phyloP scores from a whole-genome alignment of 2,888 invertebrate species.

The Trilocha varians region DNA sequence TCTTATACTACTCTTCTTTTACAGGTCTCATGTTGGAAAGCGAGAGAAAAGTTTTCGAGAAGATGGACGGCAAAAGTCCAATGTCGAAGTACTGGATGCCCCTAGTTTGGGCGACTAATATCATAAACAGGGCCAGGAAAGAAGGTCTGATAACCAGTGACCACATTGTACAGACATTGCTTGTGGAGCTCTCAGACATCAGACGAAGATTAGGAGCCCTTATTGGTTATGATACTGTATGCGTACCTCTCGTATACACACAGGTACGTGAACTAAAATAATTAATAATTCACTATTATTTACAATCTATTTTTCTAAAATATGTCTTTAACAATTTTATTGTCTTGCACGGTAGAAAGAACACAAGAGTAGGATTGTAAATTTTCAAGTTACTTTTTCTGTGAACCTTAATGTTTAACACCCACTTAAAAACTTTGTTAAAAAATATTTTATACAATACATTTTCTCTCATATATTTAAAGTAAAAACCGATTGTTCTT shows the following conservation, averaged over 20 bases:
- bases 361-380: too few relatives aligned
- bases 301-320: not conserved
- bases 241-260: constrained; percentile 92
- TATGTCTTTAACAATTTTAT: too few relatives aligned
- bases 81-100: constrained; percentile 96
- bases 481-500: too few relatives aligned
- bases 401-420: too few relatives aligned
- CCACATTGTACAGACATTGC: constrained; percentile 92
- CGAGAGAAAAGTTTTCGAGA: constrained; percentile 92
- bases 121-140: constrained; percentile 89
- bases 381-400: too few relatives aligned
- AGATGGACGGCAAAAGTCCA: constrained; percentile 90
- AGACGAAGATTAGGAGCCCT: constrained; percentile 86
- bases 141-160: constrained; percentile 90
- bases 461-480: too few relatives aligned
- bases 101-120: constrained; percentile 92
- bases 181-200: constrained; percentile 92
- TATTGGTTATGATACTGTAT: constrained; percentile 93
- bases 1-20: constrained; percentile 23
- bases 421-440: too few relatives aligned
- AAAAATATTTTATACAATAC: too few relatives aligned
- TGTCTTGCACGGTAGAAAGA: too few relatives aligned
- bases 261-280: too few relatives aligned
- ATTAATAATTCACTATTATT: too few relatives aligned
- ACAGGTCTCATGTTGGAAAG: constrained; percentile 91